A percentile compares a stretch with the other conserved stretches of the same genome.
Conservation (phyloP, 2,113 vertebrate species). For the Oxyura jamaicensis region DNA sequence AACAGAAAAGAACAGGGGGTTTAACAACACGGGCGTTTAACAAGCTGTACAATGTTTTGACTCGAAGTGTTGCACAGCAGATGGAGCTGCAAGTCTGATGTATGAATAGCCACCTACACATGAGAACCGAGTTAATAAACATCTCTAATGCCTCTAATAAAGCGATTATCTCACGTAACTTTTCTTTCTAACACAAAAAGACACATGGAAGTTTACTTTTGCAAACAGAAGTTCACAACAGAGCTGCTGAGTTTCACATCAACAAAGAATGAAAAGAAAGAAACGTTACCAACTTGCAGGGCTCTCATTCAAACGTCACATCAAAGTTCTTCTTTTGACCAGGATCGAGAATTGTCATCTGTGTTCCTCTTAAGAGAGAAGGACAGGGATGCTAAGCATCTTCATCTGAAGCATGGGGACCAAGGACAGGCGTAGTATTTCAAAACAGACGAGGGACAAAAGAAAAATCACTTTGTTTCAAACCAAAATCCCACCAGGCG, state of each 20-base stretch:
- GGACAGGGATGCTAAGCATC: neutral
- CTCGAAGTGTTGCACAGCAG: constrained; percentile 42
- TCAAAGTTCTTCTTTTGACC: neutral
- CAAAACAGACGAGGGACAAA: neutral
- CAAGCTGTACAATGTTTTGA: constrained; percentile 58
- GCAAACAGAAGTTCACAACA: neutral
- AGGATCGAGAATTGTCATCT: neutral
- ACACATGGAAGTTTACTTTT: neutral
- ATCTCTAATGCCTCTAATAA: neutral
- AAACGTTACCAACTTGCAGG: neutral
- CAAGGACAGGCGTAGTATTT: neutral
- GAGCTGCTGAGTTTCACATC: neutral
- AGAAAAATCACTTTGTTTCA: neutral
- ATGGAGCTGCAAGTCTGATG: constrained; percentile 47
- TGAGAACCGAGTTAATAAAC: constrained; percentile 18
- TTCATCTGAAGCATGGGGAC: neutral
- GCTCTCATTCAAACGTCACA: neutral
- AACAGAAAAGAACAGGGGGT: neutral
- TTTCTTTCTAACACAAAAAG: neutral
- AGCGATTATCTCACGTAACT: neutral
- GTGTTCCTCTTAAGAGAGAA: neutral
- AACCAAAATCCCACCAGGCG: neutral
- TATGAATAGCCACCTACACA: constrained; percentile 36
- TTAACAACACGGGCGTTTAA: neutral
- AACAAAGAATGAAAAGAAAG: neutral